Percentiles rank a stretch among this genome's conserved stretches.
phyloP scores from a whole-genome alignment of 2,797 vertebrate genomes.

The Hydrocynus forskahlii region DNA sequence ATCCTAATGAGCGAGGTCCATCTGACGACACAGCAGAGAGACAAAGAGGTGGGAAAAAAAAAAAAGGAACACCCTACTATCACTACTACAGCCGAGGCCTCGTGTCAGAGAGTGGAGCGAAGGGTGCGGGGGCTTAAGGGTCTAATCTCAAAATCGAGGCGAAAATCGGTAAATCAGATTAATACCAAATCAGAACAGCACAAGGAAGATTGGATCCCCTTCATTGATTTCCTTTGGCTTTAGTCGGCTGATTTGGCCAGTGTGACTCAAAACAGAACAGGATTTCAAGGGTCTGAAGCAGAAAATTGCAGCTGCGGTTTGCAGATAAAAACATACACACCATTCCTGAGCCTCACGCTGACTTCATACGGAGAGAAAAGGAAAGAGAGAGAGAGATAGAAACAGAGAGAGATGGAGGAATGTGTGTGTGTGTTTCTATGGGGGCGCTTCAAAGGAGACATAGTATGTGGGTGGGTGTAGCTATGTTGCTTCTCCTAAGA shows the following conservation, averaged over 20 bases:
- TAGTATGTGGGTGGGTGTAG: slow-evolving; percentile 28
- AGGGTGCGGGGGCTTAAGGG: slow-evolving; percentile 66
- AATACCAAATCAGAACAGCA: slow-evolving; percentile 71
- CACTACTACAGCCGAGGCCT: slow-evolving; percentile 35
- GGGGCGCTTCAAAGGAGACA: neutral
- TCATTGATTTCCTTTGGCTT: slow-evolving; percentile 72
- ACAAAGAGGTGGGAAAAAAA: neutral
- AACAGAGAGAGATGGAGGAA: neutral
- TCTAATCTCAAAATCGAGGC: slow-evolving; percentile 69
- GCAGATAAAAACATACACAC: slow-evolving; percentile 63
- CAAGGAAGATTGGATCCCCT: slow-evolving; percentile 67
- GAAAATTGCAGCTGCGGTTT: slow-evolving; percentile 65
- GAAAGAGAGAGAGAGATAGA: no score
- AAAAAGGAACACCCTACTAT: slow-evolving; percentile 2
- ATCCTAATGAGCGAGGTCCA: slow-evolving; percentile 38
- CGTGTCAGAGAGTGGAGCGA: slow-evolving; percentile 48
- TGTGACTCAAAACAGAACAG: slow-evolving; percentile 66
- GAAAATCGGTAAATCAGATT: slow-evolving; percentile 67
- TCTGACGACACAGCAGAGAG: neutral
- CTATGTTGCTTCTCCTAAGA: neutral
- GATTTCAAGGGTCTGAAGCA: slow-evolving; percentile 69
- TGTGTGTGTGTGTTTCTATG: neutral
- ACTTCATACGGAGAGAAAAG: slow-evolving; percentile 4
- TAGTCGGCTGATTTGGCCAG: slow-evolving; percentile 65
- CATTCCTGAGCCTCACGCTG: slow-evolving; percentile 53